These are phyloP conservation scores for Mantis religiosa DNA, from an alignment of 2,888 invertebrate genomes.

Conservation along the genomic window DNA sequence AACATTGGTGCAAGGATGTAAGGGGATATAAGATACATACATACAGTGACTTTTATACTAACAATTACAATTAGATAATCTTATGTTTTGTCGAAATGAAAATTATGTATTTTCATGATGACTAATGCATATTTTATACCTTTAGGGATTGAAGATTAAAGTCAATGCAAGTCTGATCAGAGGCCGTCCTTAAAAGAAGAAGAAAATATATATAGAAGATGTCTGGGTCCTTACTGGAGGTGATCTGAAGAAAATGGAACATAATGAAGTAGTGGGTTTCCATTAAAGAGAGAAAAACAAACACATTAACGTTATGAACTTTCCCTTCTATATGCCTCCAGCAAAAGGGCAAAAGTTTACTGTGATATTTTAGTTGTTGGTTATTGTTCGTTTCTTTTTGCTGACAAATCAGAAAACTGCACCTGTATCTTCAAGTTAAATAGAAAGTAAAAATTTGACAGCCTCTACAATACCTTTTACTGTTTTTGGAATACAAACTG, in stretches of 20 bases:
- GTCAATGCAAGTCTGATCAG: not conserved
- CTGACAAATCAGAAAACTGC: not conserved
- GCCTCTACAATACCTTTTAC: not conserved
- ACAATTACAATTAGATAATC: too few relatives aligned
- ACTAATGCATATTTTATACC: not conserved
- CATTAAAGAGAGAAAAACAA: not conserved
- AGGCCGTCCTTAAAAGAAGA: not conserved
- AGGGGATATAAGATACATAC: too few relatives aligned
- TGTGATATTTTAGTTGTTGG: slow-evolving; percentile 29
- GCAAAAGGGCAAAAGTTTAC: slow-evolving; percentile 22
- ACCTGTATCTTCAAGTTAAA: not conserved
- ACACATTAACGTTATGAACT: not conserved
- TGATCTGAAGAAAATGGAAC: not conserved
- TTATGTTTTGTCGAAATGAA: too few relatives aligned
- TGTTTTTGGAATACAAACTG: too few relatives aligned
- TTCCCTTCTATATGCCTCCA: slow-evolving; percentile 5
- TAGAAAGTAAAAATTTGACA: not conserved
- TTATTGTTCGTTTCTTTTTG: slow-evolving; percentile 6
- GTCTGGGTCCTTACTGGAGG: not conserved
- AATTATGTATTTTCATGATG: too few relatives aligned
- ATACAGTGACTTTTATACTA: too few relatives aligned
- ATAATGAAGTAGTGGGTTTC: not conserved
- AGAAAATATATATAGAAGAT: not conserved
- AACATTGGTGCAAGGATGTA: too few relatives aligned
- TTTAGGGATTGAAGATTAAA: not conserved